Base-by-base conservation (phyloP, 2,797 vertebrate genomes). In the Intellagama lesueurii region DNA sequence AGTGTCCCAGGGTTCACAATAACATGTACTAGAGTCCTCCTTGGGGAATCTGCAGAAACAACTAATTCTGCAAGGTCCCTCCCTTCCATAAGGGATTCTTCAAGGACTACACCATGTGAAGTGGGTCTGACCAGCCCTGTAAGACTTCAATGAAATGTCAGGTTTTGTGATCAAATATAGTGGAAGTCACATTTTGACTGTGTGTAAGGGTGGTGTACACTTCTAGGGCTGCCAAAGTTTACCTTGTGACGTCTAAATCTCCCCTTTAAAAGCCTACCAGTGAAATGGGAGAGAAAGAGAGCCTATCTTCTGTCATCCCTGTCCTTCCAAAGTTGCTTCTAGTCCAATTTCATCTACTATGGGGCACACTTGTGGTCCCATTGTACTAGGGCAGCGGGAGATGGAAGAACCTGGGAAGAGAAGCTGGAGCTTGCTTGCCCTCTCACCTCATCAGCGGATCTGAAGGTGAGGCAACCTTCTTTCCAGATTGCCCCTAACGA, bases 1-100 rank as follows among this genome's bases (percentile, higher is more conserved):
- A 97, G 98, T 97, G 98, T 97, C 97, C 96, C 95, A 97, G 93
- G 96, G 95, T 95, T 97, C 95, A 96, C 94, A 95, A 96, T 95
- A 96, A 96, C 95, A 96, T 92, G 95, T 94, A 96, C 93, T 96
- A 92, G 95, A 95, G 85, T 89, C 89, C 81, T 95, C 92, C 94
- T 73, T 95, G 92, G 92, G 92, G 91, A 93, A 94, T 95, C 85
- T 95, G 94, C 94, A 93, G 91, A 96, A 96, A 89, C 88, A 95
- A 92, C 90, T 93, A 95, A 91, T 95, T 94, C 95, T 95, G 95
- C 95, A 96, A 97, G 92, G 89, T 94, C 90, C 90, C 17, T 94
- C 91, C 79, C 91, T 90, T 94, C 94, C 88, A 82, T 92, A 93
- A 92, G 86, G 91, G 93, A 94, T 87, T 80, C 6, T 0, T 0